Evolutionary conservation across 2,888 invertebrate species (phyloP).

Genomic region (Erebia ligea): DNA sequence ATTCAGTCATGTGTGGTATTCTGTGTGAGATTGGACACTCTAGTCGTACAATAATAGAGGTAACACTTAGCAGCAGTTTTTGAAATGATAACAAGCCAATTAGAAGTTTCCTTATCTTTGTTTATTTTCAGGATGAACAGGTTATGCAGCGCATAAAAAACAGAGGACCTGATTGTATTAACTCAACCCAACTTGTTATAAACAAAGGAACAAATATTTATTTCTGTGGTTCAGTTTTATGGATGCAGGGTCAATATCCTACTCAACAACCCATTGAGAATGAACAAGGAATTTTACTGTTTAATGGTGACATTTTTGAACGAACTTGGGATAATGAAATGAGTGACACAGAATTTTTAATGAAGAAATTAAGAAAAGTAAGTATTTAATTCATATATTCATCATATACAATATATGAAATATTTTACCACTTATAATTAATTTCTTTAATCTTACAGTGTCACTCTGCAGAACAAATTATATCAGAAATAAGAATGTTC

Average conservation of each 20-base stretch:
- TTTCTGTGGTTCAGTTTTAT: conserved; percentile 86
- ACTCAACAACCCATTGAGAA: conserved; percentile 87
- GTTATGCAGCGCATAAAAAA: conserved; percentile 69
- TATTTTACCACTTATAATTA: not conserved
- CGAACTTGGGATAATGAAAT: conserved; percentile 55
- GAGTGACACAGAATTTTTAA: conserved; percentile 82
- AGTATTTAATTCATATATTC: not conserved
- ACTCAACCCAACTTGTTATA: conserved; percentile 50
- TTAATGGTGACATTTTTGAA: conserved; percentile 95
- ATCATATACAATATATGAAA: not conserved
- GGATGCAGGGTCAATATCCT: conserved; percentile 90
- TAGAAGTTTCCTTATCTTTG: not conserved
- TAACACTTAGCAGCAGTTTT: conserved; percentile 31
- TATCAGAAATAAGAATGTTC: conserved; percentile 81
- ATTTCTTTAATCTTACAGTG: conserved; percentile 46
- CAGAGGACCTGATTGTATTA: conserved; percentile 83
- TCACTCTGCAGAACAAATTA: conserved; percentile 53
- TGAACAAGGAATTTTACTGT: conserved; percentile 86
- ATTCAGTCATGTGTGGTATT: conserved; percentile 78
- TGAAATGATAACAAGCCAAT: not conserved
- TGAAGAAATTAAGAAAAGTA: conserved; percentile 57
- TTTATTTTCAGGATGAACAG: conserved; percentile 60
- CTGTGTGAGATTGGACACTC: conserved; percentile 69
- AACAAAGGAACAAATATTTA: conserved; percentile 49
- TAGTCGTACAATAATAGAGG: conserved; percentile 44